phyloP scores from a whole-genome alignment of 2,113 vertebrate species.

The Amphiprion percula region DNA sequence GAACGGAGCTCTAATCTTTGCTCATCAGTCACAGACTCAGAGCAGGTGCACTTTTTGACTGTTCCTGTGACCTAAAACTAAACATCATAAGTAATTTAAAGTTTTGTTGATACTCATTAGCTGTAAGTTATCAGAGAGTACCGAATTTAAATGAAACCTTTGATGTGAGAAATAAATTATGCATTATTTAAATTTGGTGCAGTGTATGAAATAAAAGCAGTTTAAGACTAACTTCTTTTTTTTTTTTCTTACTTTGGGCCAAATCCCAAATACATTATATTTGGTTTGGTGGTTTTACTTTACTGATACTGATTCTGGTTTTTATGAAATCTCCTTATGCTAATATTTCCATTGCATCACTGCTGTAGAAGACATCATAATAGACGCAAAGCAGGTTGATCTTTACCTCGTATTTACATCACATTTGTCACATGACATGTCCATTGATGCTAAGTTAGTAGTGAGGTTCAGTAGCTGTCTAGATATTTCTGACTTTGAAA shows the following conservation, averaged over 20 bases:
- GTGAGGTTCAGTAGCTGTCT: background rate
- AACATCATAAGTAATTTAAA: background rate
- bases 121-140: background rate
- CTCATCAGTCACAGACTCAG: constrained; percentile 37
- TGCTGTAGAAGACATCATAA: background rate
- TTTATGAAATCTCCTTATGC: background rate
- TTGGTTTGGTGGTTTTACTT: constrained; percentile 4
- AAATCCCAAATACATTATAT: constrained; percentile 8
- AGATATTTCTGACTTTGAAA: constrained; percentile 13
- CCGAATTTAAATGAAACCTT: background rate
- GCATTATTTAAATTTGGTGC: background rate
- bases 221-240: background rate
- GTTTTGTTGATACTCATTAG: constrained; percentile 5
- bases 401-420: constrained; percentile 13
- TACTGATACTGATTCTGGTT: background rate
- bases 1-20: constrained; percentile 41
- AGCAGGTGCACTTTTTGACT: constrained; percentile 65
- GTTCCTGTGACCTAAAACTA: background rate
- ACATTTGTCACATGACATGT: background rate
- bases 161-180: background rate
- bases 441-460: background rate
- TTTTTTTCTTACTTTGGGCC: background rate
- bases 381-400: constrained; percentile 16
- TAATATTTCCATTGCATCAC: background rate
- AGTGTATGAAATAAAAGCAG: background rate